Conservation (phyloP, 2,888 invertebrate genomes). For the Auanema sp. region DNA sequence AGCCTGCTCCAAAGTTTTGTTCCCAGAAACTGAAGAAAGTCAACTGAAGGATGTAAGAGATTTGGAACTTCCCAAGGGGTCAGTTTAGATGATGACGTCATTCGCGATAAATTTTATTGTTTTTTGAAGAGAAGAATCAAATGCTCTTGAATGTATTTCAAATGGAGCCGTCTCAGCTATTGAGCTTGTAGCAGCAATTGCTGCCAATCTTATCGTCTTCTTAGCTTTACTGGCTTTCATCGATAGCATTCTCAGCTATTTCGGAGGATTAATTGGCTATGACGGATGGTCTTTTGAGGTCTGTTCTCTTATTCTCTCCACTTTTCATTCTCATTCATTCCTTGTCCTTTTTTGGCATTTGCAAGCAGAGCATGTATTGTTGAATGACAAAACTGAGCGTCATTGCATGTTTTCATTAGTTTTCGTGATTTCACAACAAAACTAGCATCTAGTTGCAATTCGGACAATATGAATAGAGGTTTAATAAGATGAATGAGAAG, state of each 20-base stretch:
- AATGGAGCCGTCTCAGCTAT: conserved; percentile 84
- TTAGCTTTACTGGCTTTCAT: conserved; percentile 83
- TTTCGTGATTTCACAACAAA: no score
- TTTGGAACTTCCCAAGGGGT: conserved; percentile 67
- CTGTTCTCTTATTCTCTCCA: conserved; percentile 21
- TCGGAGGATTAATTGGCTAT: conserved; percentile 78
- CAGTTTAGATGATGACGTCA: conserved; percentile 5
- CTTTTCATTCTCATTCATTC: neutral
- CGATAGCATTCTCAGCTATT: conserved; percentile 80
- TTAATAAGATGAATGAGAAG: no score
- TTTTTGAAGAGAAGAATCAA: conserved; percentile 73
- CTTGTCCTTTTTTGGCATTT: no score
- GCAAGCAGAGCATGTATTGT: no score
- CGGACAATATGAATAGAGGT: no score
- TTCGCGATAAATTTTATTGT: conserved; percentile 1
- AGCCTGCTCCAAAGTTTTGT: conserved; percentile 84
- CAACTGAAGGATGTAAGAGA: conserved; percentile 76
- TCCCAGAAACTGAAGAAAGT: conserved; percentile 85
- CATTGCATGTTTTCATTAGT: no score
- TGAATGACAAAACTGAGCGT: no score
- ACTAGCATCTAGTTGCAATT: no score
- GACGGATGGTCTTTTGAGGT: conserved; percentile 70
- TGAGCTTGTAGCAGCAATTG: conserved; percentile 80
- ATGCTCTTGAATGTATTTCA: conserved; percentile 85
- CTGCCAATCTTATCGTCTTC: conserved; percentile 88